Percentiles rank a stretch among this genome's conserved stretches.
Conservation (phyloP, 2,113 vertebrate genomes). For the Henicopernis longicauda region DNA sequence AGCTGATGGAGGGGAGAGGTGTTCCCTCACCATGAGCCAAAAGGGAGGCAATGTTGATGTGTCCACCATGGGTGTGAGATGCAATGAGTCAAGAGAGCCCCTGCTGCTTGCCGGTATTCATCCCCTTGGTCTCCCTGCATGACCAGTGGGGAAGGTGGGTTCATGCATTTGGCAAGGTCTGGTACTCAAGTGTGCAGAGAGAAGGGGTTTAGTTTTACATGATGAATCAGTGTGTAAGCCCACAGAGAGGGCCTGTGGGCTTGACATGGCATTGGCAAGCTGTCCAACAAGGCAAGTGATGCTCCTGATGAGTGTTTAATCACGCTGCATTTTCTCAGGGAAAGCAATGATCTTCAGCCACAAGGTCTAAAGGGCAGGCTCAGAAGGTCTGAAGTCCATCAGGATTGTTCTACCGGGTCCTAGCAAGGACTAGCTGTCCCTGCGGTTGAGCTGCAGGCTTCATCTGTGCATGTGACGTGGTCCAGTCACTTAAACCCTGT, state of each 20-base stretch:
- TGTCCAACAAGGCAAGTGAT: not conserved
- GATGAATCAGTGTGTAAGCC: not conserved
- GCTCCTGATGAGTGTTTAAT: not conserved
- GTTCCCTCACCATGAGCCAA: not conserved
- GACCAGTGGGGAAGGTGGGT: not conserved
- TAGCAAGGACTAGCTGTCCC: not conserved
- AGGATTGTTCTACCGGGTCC: not conserved
- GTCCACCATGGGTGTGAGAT: not conserved
- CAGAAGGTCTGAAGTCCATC: not conserved
- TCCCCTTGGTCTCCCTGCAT: not conserved
- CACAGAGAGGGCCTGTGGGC: not conserved
- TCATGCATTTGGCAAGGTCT: not conserved
- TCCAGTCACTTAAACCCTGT: not conserved
- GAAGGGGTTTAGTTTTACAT: not conserved
- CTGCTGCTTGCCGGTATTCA: accelerated
- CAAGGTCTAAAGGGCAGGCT: not conserved
- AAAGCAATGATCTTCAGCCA: not conserved
- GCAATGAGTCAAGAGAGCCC: not conserved
- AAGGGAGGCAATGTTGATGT: not conserved
- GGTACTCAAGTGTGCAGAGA: not conserved
- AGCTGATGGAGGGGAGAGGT: not conserved
- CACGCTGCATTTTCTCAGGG: not conserved
- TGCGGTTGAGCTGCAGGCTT: not conserved
- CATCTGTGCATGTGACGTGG: no score
- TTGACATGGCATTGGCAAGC: not conserved